These are phyloP conservation scores for Taeniopygia guttata DNA, from an alignment of 2,797 vertebrate species.

Conservation along the genomic window DNA sequence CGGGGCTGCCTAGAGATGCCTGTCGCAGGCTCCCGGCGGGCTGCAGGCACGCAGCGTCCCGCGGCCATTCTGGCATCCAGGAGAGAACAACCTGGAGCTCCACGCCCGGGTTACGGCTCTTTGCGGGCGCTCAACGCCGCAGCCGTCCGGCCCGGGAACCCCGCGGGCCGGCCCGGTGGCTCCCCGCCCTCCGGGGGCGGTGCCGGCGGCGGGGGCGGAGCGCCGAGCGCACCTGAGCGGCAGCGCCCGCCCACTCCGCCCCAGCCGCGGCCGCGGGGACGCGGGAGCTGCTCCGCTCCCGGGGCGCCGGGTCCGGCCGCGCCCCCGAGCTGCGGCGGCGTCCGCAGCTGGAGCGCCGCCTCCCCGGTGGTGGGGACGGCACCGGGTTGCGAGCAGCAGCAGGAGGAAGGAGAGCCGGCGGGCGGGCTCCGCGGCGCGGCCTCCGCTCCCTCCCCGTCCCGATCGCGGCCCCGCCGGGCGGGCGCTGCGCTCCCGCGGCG, in stretches of 20 bases:
- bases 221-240: not conserved
- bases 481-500: not conserved
- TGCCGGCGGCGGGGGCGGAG: not conserved
- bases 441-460: slow-evolving; percentile 13
- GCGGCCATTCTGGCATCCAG: fast-evolving
- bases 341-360: not conserved
- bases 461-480: not conserved
- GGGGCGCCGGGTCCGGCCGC: not conserved
- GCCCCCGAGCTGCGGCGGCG: not conserved
- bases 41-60: not conserved
- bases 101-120: fast-evolving
- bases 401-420: not conserved
- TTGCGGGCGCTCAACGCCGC: fast-evolving
- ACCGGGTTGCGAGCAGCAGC: not conserved
- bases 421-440: not conserved
- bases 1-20: not conserved
- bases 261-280: not conserved
- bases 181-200: not conserved
- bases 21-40: not conserved
- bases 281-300: not conserved
- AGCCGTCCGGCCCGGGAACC: not conserved
- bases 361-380: not conserved
- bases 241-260: not conserved
- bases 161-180: not conserved
- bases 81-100: too few relatives aligned